phyloP scores from a whole-genome alignment of 2,797 vertebrate species.

The Australoheros facetus region DNA sequence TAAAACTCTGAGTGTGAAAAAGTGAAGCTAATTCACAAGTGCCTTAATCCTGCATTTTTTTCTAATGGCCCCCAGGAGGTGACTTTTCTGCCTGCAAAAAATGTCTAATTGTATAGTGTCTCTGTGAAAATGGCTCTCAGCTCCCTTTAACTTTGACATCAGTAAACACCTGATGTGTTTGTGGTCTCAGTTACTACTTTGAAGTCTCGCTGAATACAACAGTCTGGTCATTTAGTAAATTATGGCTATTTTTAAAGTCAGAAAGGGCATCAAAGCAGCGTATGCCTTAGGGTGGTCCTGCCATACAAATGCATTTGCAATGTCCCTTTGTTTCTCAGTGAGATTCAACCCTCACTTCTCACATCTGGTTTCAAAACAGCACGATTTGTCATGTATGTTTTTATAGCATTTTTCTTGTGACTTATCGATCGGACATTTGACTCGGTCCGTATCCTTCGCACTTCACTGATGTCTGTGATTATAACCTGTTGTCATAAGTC shows the following conservation, averaged over 20 bases:
- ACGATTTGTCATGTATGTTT: not conserved
- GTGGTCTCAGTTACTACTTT: not conserved
- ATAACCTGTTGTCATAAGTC: no score
- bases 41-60: not conserved
- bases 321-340: not conserved
- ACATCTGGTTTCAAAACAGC: not conserved
- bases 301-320: not conserved
- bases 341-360: not conserved
- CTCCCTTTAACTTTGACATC: not conserved
- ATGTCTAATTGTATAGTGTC: not conserved
- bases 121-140: not conserved
- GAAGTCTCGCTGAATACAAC: not conserved
- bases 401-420: not conserved
- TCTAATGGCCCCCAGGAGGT: not conserved
- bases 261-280: not conserved
- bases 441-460: no score
- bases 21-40: not conserved
- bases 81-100: not conserved
- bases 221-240: accelerated
- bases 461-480: no score
- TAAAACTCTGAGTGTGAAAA: not conserved
- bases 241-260: not conserved
- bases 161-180: not conserved
- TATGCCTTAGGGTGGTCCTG: not conserved
- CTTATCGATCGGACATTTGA: no score